Percentiles rank a stretch among this genome's conserved stretches.
Conservation (phyloP, 2,113 vertebrate species). For the Azemiops feae region DNA sequence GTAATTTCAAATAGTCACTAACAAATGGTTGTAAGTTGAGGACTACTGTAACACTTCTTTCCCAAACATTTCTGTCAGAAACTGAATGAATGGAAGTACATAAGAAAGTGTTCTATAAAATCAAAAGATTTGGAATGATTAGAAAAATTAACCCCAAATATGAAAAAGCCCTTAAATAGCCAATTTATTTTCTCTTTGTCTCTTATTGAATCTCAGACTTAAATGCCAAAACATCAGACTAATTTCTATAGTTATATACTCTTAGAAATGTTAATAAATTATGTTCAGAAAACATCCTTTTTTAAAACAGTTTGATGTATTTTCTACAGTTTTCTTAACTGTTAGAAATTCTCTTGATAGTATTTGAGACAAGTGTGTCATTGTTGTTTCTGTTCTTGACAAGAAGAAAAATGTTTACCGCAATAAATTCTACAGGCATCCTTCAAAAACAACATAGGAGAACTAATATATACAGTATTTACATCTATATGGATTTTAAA, state of each 20-base stretch:
- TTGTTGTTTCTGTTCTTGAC: conserved; percentile 38
- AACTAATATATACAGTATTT: conserved; percentile 37
- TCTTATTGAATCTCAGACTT: background rate
- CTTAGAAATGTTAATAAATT: conserved; percentile 32
- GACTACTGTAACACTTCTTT: background rate
- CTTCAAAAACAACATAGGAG: conserved; percentile 52
- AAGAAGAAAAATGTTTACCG: conserved; percentile 47
- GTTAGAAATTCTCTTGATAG: conserved; percentile 54
- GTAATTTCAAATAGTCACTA: background rate
- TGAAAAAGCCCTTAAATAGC: background rate
- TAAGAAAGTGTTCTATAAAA: background rate
- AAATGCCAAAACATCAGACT: conserved; percentile 38
- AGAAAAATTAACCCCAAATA: background rate
- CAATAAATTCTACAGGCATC: conserved; percentile 48
- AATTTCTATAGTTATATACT: conserved; percentile 30
- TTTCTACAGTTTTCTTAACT: conserved; percentile 38
- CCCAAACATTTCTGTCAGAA: background rate
- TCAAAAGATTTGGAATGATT: background rate
- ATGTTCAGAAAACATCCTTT: conserved; percentile 27
- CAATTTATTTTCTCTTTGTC: background rate
- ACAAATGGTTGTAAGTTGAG: background rate
- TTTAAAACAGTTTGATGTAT: conserved; percentile 36
- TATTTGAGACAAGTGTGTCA: conserved; percentile 44
- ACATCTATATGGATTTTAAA: conserved; percentile 40
- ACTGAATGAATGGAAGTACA: background rate